Evolutionary conservation across 2,888 invertebrate genomes (phyloP), one percentile per base, ranked within the genome.

Genomic region (Xanthorhoe spadicearia): DNA sequence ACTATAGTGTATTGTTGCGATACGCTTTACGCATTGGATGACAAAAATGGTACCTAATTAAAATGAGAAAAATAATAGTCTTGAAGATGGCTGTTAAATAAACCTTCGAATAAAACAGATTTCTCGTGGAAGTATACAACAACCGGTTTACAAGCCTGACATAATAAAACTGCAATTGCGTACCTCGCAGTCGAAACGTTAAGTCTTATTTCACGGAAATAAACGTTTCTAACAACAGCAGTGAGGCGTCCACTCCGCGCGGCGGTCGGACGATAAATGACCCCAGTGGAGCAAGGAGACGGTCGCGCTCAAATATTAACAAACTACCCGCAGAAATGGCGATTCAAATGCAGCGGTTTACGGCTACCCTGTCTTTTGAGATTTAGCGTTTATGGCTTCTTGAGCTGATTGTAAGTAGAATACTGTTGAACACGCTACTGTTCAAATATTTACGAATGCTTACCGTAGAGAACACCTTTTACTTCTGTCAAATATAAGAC

Each of bases 251-350:
- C 81, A 79, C 77, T 72, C 79, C 66, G 73, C 69, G 73, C 79
- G 77, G 77, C 75, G 82, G 81, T 73, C 78, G 78, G 75, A 75
- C 83, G 78, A 89, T 83, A 83, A 90, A 90, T 88, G 90, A 82
- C 81, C 80, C 76, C 76, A 58, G 74, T 69, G 78, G 76, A 76
- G 80, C 78, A 75, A 77, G 77, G 74, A 79, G 90, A 88, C 89
- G 83, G 79, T 71, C 78, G 72, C 79, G 77, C 76, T 91, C 83
- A 92, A 92, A 92, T 92, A 92, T 92, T 92, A 85, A 91, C 88
- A 83, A 89, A 90, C 85, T 87, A 87, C 89, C 88, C 83, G 72
- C 73, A 83, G 77, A 86, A 84, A 85, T 81, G 77, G 80, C 80
- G 77, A 84, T 83, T 83, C 83, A 81, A 84, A 87, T 85, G 82